These are phyloP conservation scores for Callosobruchus maculatus DNA, from an alignment of 2,888 invertebrate genomes.

Conservation along the genomic window DNA sequence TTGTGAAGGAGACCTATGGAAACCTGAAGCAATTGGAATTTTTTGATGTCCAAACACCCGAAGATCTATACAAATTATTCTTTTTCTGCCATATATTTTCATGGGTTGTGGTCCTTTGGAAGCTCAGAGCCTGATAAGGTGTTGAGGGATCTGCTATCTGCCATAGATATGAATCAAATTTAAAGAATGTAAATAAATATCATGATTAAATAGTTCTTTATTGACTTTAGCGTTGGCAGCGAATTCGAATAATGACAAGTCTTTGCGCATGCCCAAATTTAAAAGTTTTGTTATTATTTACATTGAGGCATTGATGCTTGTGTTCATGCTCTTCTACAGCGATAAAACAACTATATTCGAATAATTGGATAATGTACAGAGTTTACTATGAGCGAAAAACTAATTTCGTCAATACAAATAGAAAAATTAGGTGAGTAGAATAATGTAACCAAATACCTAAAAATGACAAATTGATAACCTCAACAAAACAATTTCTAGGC, in stretches of 20 bases:
- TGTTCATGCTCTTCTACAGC: not conserved
- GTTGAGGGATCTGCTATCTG: not conserved
- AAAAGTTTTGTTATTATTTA: not conserved
- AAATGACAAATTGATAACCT: too few relatives aligned
- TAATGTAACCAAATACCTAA: too few relatives aligned
- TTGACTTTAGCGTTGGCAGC: not conserved
- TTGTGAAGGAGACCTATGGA: conserved; percentile 15
- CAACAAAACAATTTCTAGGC: conserved; percentile 29
- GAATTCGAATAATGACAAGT: not conserved
- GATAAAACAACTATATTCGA: not conserved
- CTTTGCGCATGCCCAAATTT: not conserved
- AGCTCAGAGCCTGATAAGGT: conserved; percentile 15
- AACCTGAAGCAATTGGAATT: conserved; percentile 23
- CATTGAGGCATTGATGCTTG: not conserved
- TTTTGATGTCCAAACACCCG: conserved; percentile 32
- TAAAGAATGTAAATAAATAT: not conserved
- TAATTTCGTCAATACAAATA: conserved; percentile 39
- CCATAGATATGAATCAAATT: not conserved
- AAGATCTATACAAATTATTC: conserved; percentile 36
- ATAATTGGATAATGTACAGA: not conserved
- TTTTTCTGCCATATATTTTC: conserved; percentile 36
- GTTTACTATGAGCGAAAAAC: conserved; percentile 20
- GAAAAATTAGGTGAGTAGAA: conserved; percentile 43
- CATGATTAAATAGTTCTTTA: not conserved
- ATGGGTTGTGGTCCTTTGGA: conserved; percentile 33